Percentiles rank a stretch among this genome's conserved stretches.
These are phyloP conservation scores for Aythya fuligula DNA, from an alignment of 2,797 vertebrate genomes.

Conservation along the genomic window DNA sequence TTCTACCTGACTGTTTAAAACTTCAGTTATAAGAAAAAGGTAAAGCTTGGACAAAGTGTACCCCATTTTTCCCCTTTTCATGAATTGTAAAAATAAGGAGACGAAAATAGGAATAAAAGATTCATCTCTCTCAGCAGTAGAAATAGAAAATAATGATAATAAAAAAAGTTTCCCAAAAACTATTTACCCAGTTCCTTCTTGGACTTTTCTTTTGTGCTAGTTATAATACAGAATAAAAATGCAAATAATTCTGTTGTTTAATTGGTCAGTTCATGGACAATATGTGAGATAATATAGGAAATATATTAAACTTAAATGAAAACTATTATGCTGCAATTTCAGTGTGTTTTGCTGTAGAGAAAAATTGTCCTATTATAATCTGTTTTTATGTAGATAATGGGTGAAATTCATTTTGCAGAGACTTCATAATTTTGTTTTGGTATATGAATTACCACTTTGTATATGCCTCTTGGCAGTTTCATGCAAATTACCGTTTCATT, in stretches of 20 bases:
- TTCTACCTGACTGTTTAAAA: neutral
- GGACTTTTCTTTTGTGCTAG: neutral
- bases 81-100: neutral
- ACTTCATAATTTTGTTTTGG: constrained; percentile 47
- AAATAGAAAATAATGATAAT: neutral
- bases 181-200: neutral
- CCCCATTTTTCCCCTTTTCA: neutral
- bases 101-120: neutral
- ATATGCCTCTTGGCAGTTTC: constrained; percentile 44
- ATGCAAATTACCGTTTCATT: constrained; percentile 58
- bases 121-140: neutral
- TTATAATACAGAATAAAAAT: neutral
- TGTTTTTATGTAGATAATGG: constrained; percentile 43
- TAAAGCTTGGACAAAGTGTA: neutral
- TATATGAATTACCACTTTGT: constrained; percentile 39
- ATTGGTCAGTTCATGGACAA: neutral
- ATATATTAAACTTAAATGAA: constrained; percentile 10
- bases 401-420: constrained; percentile 38
- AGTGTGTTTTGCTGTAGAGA: neutral
- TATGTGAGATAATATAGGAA: neutral
- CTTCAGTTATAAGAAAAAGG: neutral
- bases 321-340: neutral
- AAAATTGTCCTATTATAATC: constrained; percentile 9
- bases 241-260: neutral
- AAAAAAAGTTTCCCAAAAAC: neutral